Evolutionary conservation across 2,797 vertebrate species (phyloP).

Genomic region (Avahi laniger): DNA sequence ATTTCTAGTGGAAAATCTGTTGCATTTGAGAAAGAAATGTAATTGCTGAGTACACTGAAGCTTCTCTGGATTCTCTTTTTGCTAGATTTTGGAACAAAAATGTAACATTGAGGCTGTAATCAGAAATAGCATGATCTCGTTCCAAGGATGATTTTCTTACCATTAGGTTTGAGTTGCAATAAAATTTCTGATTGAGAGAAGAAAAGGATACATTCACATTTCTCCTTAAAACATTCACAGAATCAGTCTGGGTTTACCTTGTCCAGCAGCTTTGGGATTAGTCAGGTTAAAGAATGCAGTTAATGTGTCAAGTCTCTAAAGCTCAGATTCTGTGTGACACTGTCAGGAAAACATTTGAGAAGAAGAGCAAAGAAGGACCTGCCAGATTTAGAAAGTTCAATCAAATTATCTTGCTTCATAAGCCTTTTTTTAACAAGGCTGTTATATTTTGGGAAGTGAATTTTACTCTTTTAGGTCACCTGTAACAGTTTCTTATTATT

Average conservation of each 20-base stretch:
- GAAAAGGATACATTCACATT: neutral
- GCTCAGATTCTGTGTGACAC: neutral
- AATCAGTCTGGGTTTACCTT: neutral
- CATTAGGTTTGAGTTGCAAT: neutral
- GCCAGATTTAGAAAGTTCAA: neutral
- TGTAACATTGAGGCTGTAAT: neutral
- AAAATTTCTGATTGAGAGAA: neutral
- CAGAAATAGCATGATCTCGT: neutral
- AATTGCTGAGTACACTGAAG: neutral
- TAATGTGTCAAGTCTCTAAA: neutral
- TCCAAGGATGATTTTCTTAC: neutral
- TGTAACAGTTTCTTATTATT: neutral
- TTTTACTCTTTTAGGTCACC: neutral
- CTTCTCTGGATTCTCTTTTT: neutral
- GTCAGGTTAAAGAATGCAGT: neutral
- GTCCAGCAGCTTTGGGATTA: neutral
- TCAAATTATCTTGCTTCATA: neutral
- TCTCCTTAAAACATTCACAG: neutral
- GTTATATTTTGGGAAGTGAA: neutral
- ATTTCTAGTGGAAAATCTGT: neutral
- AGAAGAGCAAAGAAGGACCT: neutral
- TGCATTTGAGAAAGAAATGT: neutral
- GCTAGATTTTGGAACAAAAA: slow-evolving; percentile 30
- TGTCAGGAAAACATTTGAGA: neutral
- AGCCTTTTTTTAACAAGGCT: neutral